Evolutionary conservation across 2,113 vertebrate species (phyloP), one percentile per base, ranked within the genome.

Genomic region (Paedocypris sp.): DNA sequence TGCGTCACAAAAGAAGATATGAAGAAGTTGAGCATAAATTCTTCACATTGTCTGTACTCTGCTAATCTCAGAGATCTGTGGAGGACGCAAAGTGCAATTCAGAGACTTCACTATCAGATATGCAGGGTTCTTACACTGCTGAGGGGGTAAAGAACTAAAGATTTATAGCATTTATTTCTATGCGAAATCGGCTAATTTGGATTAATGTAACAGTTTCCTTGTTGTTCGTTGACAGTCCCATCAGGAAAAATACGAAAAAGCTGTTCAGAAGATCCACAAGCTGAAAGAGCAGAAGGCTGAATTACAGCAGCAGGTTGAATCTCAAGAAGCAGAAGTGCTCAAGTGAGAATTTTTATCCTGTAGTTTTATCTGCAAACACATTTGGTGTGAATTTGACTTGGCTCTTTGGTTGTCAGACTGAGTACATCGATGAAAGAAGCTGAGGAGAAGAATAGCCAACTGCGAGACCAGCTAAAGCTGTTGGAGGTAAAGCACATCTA

Each of bases 241-340:
- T 13, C 23, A 66, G 64, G 72, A 75, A 32, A 83, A 77, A 36
- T 80, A 80, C 41, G 50, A 80, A 1, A 76, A 38, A 54, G 80
- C 81, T n/a, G 4, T 75, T 28, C 12, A 20, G 31, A 81, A 82
- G 73, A 75, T 86, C 52, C 60, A 38, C 2, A 56, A 65, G 62
- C 66, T 82, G 19, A 80, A 80, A 31, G 46, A 62, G 0, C 77
- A 86, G 51, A 72, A 19, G 0, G 42, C 50, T 3, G 42, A 69
- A 39, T 73, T 79, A 32, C 73, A 15, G 19, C 18, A 3, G 38
- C 60, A n/a, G 22, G 1, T 57, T 1, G 56, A 76, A 0, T 3
- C n/a, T 12, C 75, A 80, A 5, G 67, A 73, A n/a, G 54, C 18
- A 2, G 75, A 83, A 54, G 63, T 72, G 5, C 2, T 35, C 13